Evolutionary conservation across 2,113 vertebrate species (phyloP), one percentile per base, ranked within the genome.

Genomic region (Anser cygnoides): DNA sequence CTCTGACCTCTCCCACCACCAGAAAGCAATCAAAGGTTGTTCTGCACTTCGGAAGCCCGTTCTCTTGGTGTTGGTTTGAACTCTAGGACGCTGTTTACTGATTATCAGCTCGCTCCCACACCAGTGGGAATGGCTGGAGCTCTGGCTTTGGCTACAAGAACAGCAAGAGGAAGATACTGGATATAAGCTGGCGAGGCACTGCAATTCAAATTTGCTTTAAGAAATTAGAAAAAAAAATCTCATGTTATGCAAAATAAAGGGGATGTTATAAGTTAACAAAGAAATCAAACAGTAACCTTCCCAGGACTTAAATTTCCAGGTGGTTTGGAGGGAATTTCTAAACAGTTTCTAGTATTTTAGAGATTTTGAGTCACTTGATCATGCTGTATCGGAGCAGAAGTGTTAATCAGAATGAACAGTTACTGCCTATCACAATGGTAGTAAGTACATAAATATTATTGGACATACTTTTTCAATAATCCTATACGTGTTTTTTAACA

Each of bases 401-500:
- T n/a, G 71, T 87, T 94, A 76, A 94, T 89, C 87, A 93, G 87
- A 94, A 91, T 3, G 67, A 93, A 58, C 59, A 91, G 62, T 67
- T 82, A 96, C 71, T 87, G 84, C 92, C 92, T 91, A 93, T 95
- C 95, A 92, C 89, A 96, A 67, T 87, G 67, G 91, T 11, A 84
- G 11, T 79, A 92, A 95, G 85, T 93, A 95, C 92, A 96, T 96
- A 94, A 96, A 95, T 95, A 94, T 95, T 83, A 92, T 72, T 41
- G 89, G 77, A 94, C 95, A 96, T 94, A 88, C 94, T 96, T 97
- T 96, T 96, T 90, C 94, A 97, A 97, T 96, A 85, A 96, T 59
- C 92, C 94, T 97, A 89, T 96, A 94, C 5, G 50, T 96, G 89
- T 73, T 88, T 96, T 97, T 97, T 97, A 97, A 97, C 96, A 93